A percentile compares a stretch with the other conserved stretches of the same genome.
These are phyloP conservation scores for Eublepharis macularius DNA, from an alignment of 2,113 vertebrate genomes.

Conservation along the genomic window DNA sequence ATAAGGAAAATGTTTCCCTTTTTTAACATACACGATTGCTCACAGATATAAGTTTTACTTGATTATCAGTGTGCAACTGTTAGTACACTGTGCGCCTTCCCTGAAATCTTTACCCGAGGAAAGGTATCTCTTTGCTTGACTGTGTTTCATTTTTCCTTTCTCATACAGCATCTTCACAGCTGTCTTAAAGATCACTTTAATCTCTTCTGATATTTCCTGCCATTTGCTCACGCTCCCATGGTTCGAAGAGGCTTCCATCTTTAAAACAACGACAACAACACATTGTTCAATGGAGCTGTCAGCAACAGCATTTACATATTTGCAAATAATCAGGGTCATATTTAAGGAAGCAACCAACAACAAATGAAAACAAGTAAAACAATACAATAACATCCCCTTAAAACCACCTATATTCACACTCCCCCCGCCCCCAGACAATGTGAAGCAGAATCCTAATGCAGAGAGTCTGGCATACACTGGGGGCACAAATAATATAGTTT, in stretches of 20 bases:
- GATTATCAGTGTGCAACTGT: not conserved
- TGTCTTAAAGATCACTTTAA: constrained; percentile 93
- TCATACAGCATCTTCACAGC: constrained; percentile 91
- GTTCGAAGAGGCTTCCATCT: constrained; percentile 88
- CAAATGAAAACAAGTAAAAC: not conserved
- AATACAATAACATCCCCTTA: not conserved
- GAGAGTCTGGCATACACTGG: not conserved
- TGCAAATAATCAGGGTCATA: constrained; percentile 19
- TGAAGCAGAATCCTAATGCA: not conserved
- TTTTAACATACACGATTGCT: constrained; percentile 9
- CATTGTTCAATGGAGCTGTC: constrained; percentile 46
- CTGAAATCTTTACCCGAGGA: constrained; percentile 85
- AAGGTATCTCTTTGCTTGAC: constrained; percentile 93
- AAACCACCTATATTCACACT: too few species aligned
- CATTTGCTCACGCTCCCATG: constrained; percentile 88
- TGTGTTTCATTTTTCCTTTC: constrained; percentile 92
- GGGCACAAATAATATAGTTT: not conserved
- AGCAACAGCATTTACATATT: constrained; percentile 13
- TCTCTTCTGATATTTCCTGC: constrained; percentile 93
- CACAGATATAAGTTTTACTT: constrained; percentile 30
- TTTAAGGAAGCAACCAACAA: not conserved
- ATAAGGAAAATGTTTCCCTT: not conserved
- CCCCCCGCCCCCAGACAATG: not conserved
- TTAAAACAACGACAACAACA: constrained; percentile 58
- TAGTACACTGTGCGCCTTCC: not conserved